Evolutionary conservation across 2,113 vertebrate species (phyloP).

Genomic region (Coracopsis vasa): DNA sequence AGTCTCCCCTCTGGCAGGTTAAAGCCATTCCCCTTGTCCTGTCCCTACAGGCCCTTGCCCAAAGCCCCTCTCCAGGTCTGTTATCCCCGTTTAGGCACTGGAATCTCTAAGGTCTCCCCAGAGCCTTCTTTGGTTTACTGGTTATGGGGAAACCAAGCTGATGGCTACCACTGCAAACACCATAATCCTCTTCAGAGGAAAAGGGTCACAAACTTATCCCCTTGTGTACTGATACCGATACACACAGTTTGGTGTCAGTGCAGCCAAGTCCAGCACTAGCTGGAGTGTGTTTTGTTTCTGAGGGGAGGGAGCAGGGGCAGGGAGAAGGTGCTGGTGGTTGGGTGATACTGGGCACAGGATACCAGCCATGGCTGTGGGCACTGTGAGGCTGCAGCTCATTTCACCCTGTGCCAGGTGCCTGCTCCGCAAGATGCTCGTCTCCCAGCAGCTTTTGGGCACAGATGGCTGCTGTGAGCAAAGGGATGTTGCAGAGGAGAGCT

Average conservation of each 20-base stretch:
- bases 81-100: background rate
- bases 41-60: background rate
- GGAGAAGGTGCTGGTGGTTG: background rate
- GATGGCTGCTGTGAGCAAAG: background rate
- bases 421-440: background rate
- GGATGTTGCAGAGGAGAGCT: background rate
- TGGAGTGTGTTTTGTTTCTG: background rate
- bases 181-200: background rate
- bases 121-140: background rate
- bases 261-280: background rate
- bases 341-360: background rate
- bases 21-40: background rate
- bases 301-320: background rate
- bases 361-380: fast-evolving
- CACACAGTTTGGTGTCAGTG: background rate
- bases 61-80: background rate
- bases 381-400: background rate
- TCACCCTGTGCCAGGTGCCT: background rate
- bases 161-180: background rate
- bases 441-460: background rate
- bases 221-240: background rate
- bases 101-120: background rate
- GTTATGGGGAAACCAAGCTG: background rate
- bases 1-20: background rate
- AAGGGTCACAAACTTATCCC: background rate